phyloP scores from a whole-genome alignment of 2,797 vertebrate genomes.

The Brachyalestes nurse region DNA sequence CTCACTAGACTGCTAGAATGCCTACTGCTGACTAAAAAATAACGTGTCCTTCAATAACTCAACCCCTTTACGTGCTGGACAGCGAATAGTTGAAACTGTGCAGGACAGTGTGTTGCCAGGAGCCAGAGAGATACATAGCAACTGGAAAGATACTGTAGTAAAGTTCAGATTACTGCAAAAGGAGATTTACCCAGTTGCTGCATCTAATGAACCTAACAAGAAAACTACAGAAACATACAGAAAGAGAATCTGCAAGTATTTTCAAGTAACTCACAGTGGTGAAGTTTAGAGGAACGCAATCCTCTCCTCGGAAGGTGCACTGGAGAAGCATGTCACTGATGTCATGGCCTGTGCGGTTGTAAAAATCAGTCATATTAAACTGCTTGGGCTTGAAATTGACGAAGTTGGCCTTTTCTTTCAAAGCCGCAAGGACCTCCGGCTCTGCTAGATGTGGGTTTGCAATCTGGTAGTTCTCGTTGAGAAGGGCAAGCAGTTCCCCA shows the following conservation, averaged over 20 bases:
- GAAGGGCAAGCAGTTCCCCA: slow-evolving; percentile 85
- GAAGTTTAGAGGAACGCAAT: slow-evolving; percentile 84
- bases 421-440: slow-evolving; percentile 81
- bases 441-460: slow-evolving; percentile 85
- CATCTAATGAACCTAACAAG: neutral
- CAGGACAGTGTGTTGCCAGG: too few species aligned
- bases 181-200: neutral
- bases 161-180: neutral
- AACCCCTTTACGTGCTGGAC: neutral
- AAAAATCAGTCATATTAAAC: slow-evolving; percentile 93
- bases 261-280: slow-evolving; percentile 80
- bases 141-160: neutral
- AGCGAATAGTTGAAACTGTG: neutral
- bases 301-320: slow-evolving; percentile 86
- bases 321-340: slow-evolving; percentile 88
- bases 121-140: neutral
- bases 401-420: slow-evolving; percentile 89
- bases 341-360: slow-evolving; percentile 89
- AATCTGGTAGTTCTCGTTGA: slow-evolving; percentile 86
- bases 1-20: too few species aligned
- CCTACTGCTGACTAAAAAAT: neutral
- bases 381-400: slow-evolving; percentile 86
- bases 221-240: neutral
- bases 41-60: neutral
- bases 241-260: neutral